A percentile compares a stretch with the other conserved stretches of the same genome.
phyloP scores from a whole-genome alignment of 2,797 vertebrate species.

The Hylomyscus alleni region DNA sequence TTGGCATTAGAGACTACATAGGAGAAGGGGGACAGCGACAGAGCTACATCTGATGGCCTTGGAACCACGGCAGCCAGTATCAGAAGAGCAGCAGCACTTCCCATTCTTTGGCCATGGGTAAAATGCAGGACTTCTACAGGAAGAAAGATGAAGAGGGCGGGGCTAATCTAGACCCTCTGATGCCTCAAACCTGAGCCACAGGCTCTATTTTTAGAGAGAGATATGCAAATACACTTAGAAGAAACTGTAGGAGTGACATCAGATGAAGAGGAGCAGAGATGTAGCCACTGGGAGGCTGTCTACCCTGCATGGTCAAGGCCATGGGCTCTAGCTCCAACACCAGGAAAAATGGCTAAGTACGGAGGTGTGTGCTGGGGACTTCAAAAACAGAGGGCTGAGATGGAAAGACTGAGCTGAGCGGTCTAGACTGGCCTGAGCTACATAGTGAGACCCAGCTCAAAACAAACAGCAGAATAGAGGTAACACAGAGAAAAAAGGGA shows the following conservation, averaged over 20 bases:
- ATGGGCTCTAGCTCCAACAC: not conserved
- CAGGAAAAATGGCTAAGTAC: not conserved
- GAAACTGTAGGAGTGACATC: constrained; percentile 1
- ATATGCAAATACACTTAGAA: not conserved
- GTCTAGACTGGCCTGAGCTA: not conserved
- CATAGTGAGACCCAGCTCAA: not conserved
- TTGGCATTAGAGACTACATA: not conserved
- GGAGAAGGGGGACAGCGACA: not conserved
- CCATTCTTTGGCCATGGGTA: not conserved
- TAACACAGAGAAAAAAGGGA: constrained; percentile 6
- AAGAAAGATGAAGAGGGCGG: not conserved
- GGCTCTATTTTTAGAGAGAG: not conserved
- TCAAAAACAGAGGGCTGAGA: not conserved
- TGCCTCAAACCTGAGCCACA: constrained; percentile 36
- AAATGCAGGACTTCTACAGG: not conserved
- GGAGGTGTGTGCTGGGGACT: not conserved
- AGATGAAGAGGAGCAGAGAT: not conserved
- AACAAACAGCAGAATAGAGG: not conserved
- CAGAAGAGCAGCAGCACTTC: not conserved
- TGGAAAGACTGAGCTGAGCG: not conserved
- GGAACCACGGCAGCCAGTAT: not conserved
- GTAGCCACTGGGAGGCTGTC: not conserved
- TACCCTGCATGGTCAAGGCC: not conserved
- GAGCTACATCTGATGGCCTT: not conserved
- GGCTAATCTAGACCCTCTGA: not conserved